Evolutionary conservation across 2,888 invertebrate genomes (phyloP).

Genomic region (Drosophila tripunctata): DNA sequence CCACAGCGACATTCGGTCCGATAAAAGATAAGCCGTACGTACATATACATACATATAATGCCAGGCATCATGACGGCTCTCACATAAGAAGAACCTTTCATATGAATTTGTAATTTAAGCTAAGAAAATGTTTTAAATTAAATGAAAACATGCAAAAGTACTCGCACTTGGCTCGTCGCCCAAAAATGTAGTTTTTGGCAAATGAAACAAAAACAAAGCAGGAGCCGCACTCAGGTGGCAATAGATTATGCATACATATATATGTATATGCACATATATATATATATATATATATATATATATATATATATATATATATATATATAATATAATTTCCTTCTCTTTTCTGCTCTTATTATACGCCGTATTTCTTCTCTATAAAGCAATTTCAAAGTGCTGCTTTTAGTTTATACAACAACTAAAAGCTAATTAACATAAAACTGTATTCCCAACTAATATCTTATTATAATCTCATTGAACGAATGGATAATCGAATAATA

Average conservation of each 20-base stretch:
- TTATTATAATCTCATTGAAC: no score
- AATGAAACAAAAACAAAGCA: slow-evolving; percentile 74
- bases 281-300: no score
- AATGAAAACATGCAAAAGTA: slow-evolving; percentile 68
- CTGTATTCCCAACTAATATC: no score
- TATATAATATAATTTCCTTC: no score
- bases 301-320: no score
- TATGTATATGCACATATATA: no score
- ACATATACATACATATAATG: no score
- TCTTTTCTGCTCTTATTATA: no score
- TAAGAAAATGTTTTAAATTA: slow-evolving; percentile 79
- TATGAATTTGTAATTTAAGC: slow-evolving; percentile 67
- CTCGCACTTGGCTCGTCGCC: slow-evolving; percentile 11
- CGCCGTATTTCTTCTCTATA: no score
- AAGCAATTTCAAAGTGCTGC: slow-evolving; percentile 7
- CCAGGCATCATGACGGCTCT: slow-evolving; percentile 9
- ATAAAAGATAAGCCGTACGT: slow-evolving; percentile 50
- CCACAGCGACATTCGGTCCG: slow-evolving; percentile 41
- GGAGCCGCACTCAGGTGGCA: slow-evolving; percentile 45
- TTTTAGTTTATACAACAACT: slow-evolving; percentile 27
- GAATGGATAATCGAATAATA: no score
- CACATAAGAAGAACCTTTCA: slow-evolving; percentile 8
- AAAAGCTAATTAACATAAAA: no score
- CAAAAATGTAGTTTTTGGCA: slow-evolving; percentile 70
- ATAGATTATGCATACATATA: no score